Base-by-base conservation (phyloP, 2,113 vertebrate genomes). In the Labeo rohita region DNA sequence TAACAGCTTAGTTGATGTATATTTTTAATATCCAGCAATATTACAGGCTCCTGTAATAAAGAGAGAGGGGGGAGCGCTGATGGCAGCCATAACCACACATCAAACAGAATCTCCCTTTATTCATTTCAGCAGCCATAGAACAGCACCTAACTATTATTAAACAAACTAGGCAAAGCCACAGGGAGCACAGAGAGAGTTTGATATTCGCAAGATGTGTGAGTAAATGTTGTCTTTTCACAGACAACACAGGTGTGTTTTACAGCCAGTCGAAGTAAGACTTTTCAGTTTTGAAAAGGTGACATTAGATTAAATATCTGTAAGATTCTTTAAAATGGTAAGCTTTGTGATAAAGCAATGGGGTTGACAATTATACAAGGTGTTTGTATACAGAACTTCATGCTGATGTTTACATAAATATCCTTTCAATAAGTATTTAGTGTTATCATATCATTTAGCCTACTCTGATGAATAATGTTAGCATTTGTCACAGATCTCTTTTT, bases 21-120 rank as follows among this genome's bases (percentile, higher is more conserved):
- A 94, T 93, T 94, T 95, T 95, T 94, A 95, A 95, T 95, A 95
- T 95, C 92, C 90, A 92, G 91, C 89, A 80, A 93, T 94, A 94
- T 94, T 94, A 94, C 90, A 91, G 90, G 88, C 84, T 89, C 87
- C 87, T 89, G 91, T 91, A 93, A 94, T 93, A 94, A 93, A 94
- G 92, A 90, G 88, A 68, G 23, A 87, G 74, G 34, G 83, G 80
- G 90, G 86, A 73, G 80, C 45, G 28, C 74, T 86, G 80, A 84
- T 84, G 65, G 84, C 73, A 84, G 84, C 66, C 72, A 80, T 61
- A 88, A 83, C 72, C 34, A 34, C 79, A 85, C 63, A 83, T 78
- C 43, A 50, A 83, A 76, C 79, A 49, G 52, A 72, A 72, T 78
- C 73, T 84, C 18, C 84, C 43, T 83, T 85, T 83, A 73, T 86